Base-by-base conservation (phyloP, 2,888 invertebrate species). In the Coleophora deauratella region DNA sequence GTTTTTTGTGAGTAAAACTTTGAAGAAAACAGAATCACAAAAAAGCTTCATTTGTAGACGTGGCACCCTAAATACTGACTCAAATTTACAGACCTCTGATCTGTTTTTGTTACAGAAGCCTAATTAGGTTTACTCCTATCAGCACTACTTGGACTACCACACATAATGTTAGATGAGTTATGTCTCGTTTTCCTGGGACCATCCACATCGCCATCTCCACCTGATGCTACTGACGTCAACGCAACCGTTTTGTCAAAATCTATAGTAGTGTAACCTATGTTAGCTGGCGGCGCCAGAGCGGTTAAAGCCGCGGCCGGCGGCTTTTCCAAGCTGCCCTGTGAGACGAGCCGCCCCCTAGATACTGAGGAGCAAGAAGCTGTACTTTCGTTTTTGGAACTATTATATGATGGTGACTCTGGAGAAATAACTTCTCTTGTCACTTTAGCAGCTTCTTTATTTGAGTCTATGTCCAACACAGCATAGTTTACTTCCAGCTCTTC, bases 161-260 rank as follows among this genome's bases (percentile, higher is more conserved):
- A 87, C 30, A 79, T 60, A 38, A 90, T 67, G 51, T 89, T 90
- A 61, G 90, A 90, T 14, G 94, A 94, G 73, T 94, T 94, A 66
- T 95, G 95, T 42, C 95, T 88, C 10, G 93, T 93, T 67, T 93
- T 93, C 35, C 95, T 88, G 37, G 90, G 89, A 37, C 93, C 92
- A 58, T 94, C 93, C 45, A 86, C 77, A 62, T 92, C 92, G 38
- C 88, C 84, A 46, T 92, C 91, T 41, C 88, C 86, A 37, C 88
- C 88, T 4, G 91, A 89, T 56, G 93, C 92, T 28, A 92, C 92
- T 27, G 95, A 93, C 13, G 93, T 93, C 27, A 98, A 87, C 14
- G 97, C 97, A 40, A 92, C 93, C 0, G 98, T 98, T 81, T 94
- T 95, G 59, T 96, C 92, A 74, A 98, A 97, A 80, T 98, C 98